These are phyloP conservation scores for Xenopus borealis DNA, from an alignment of 2,113 vertebrate species.

Conservation along the genomic window DNA sequence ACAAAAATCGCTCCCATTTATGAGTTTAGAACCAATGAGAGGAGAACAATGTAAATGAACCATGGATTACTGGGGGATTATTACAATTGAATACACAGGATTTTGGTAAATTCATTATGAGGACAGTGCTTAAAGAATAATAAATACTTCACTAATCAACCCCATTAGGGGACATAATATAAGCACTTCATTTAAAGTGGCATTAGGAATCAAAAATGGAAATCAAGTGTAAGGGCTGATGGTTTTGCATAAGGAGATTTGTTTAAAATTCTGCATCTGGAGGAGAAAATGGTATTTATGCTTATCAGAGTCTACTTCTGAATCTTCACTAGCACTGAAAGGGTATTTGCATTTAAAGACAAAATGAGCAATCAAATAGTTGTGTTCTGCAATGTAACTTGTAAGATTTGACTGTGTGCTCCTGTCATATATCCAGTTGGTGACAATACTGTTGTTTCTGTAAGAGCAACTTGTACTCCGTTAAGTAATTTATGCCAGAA, in stretches of 20 bases:
- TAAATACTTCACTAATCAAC: slow-evolving; percentile 41
- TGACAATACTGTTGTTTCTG: no score
- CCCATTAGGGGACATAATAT: slow-evolving; percentile 38
- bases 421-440: no score
- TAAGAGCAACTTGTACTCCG: no score
- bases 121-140: slow-evolving; percentile 65
- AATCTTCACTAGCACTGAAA: not conserved
- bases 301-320: not conserved
- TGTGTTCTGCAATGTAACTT: not conserved
- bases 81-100: slow-evolving; percentile 65
- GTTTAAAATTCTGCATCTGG: not conserved
- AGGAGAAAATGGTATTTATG: not conserved
- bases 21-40: slow-evolving; percentile 69
- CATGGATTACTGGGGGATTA: slow-evolving; percentile 72
- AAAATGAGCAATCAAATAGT: not conserved
- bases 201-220: slow-evolving; percentile 6
- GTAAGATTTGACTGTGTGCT: not conserved
- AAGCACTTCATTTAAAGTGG: slow-evolving; percentile 34
- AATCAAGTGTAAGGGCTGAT: not conserved
- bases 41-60: slow-evolving; percentile 67
- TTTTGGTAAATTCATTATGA: slow-evolving; percentile 70
- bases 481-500: no score
- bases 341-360: not conserved
- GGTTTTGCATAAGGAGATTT: not conserved
- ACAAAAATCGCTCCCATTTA: slow-evolving; percentile 76